These are phyloP conservation scores for Thripadectes ignobilis DNA, from an alignment of 2,797 vertebrate species.

Conservation along the genomic window DNA sequence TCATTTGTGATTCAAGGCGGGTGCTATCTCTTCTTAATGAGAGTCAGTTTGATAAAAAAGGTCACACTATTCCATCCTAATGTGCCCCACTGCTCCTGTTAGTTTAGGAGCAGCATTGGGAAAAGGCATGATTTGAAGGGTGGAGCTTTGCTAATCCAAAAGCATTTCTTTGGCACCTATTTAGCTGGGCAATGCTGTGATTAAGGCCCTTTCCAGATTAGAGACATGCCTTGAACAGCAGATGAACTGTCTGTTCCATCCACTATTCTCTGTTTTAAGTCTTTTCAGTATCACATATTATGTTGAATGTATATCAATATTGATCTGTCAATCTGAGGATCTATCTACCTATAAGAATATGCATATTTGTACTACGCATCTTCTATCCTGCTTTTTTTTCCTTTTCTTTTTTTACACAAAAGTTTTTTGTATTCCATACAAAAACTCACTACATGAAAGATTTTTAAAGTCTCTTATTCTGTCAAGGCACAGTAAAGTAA, in stretches of 20 bases:
- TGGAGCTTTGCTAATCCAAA: slow-evolving; percentile 19
- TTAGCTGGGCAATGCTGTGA: neutral
- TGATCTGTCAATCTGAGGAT: neutral
- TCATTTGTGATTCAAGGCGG: neutral
- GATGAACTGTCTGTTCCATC: neutral
- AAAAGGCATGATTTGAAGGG: neutral
- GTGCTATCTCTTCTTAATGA: slow-evolving; percentile 12
- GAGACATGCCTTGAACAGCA: fast-evolving
- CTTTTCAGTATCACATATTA: neutral
- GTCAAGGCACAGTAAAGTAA: neutral
- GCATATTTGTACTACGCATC: neutral
- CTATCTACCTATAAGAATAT: neutral
- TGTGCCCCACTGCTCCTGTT: neutral
- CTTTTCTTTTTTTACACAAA: too few species aligned
- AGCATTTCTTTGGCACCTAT: slow-evolving; percentile 20
- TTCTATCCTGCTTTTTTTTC: neutral
- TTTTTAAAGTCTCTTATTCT: neutral
- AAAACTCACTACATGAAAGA: neutral
- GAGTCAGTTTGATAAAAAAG: slow-evolving; percentile 30
- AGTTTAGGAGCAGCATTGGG: neutral
- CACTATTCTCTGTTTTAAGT: neutral
- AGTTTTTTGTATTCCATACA: neutral
- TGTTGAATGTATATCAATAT: neutral
- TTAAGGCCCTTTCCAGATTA: neutral
- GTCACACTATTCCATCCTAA: neutral